These are phyloP conservation scores for Thera britannica DNA, from an alignment of 2,888 invertebrate genomes.

Conservation along the genomic window DNA sequence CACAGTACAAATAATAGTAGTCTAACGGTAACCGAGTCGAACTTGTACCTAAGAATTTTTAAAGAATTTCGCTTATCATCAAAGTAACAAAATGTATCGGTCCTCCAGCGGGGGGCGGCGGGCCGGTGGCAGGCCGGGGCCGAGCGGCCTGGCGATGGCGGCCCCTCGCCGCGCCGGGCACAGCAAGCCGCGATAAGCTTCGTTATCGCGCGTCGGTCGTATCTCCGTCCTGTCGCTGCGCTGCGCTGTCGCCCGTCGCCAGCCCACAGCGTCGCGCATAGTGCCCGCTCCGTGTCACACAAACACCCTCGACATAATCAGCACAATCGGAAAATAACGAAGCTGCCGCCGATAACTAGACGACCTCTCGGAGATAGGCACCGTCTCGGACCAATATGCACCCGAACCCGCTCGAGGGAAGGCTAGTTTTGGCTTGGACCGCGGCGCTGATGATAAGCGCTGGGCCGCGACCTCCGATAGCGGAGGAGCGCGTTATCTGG, in stretches of 20 bases:
- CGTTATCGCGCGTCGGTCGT: slow-evolving; percentile 18
- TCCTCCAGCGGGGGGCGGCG: no score
- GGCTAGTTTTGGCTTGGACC: slow-evolving; percentile 30
- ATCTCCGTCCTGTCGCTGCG: background rate
- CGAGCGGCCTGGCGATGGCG: no score
- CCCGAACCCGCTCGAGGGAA: slow-evolving; percentile 15
- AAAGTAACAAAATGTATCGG: no score
- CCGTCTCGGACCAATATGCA: slow-evolving; percentile 32
- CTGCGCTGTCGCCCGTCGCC: slow-evolving; percentile 4
- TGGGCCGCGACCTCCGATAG: slow-evolving; percentile 54
- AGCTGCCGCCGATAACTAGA: slow-evolving; percentile 58
- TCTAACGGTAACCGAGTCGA: no score
- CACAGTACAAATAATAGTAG: no score
- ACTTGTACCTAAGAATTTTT: no score
- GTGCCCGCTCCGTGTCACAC: slow-evolving; percentile 5
- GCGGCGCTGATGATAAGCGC: slow-evolving; percentile 28
- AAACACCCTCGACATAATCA: slow-evolving; percentile 55
- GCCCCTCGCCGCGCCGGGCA: no score
- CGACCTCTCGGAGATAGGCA: slow-evolving; percentile 49
- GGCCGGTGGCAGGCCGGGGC: no score
- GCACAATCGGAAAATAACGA: slow-evolving; percentile 75
- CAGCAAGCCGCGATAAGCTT: background rate
- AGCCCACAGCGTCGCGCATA: slow-evolving; percentile 11
- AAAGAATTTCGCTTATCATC: no score
- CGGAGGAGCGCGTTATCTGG: slow-evolving; percentile 57